Percentiles rank a stretch among this genome's conserved stretches.
These are phyloP conservation scores for Protobothrops flavoviridis DNA, from an alignment of 2,113 vertebrate genomes.

Conservation along the genomic window DNA sequence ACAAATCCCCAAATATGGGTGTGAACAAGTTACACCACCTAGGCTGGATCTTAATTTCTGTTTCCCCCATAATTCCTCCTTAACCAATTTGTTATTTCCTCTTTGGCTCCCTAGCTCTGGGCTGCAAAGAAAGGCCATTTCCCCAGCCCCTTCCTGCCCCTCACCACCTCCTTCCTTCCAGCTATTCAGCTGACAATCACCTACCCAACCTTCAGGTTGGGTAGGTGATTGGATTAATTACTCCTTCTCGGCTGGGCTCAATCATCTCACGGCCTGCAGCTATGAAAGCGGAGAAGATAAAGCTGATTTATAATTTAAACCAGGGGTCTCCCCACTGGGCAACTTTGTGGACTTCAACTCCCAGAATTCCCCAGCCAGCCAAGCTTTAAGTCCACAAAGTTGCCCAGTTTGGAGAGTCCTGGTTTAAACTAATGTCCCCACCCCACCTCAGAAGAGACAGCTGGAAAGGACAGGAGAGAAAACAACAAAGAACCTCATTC, in stretches of 20 bases:
- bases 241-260: not conserved
- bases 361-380: no score
- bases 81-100: not conserved
- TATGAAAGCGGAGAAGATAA: slow-evolving; percentile 35
- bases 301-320: slow-evolving; percentile 42
- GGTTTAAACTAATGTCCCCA: slow-evolving; percentile 23
- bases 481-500: not conserved
- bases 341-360: no score
- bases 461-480: not conserved
- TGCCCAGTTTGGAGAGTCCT: no score
- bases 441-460: slow-evolving; percentile 12
- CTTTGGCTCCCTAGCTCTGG: not conserved
- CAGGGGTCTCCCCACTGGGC: no score
- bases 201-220: slow-evolving; percentile 38
- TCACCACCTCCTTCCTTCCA: not conserved
- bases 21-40: not conserved
- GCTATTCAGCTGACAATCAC: not conserved
- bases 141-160: not conserved
- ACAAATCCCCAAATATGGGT: not conserved
- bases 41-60: not conserved
- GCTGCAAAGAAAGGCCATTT: not conserved
- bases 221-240: slow-evolving; percentile 32
- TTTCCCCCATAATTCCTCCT: not conserved
- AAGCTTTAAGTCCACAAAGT: no score
- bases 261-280: not conserved